Evolutionary conservation across 2,797 vertebrate genomes (phyloP), one percentile per base, ranked within the genome.

Genomic region (Protonibea diacanthus): DNA sequence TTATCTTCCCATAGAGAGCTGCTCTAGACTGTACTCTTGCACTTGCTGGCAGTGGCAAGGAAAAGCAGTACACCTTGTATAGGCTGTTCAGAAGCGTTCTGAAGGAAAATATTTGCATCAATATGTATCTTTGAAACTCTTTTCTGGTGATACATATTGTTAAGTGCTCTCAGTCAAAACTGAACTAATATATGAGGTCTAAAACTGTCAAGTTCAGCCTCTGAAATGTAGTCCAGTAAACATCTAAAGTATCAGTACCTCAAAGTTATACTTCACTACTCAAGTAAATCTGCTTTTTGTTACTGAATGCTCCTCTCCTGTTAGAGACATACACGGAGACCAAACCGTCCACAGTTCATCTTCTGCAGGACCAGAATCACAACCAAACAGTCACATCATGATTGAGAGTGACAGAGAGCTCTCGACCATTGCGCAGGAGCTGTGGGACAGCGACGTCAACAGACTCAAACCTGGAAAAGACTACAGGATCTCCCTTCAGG

Each of bases 401-500:
- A 94, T 86, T 18, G 95, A 95, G 86, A 91, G 90, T 40, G 93
- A 96, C 82, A 87, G 83, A 80, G 94, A 95, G 82, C 91, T 96
- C 76, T 95, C 94, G 6, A 79, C 92, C 80, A 94, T 96, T 82
- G 93, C 90, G 74, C 95, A 96, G 92, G 86, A 94, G 57, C 90
- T 96, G 5, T 96, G 96, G 95, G 95, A 96, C 91, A 95, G 93
- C 0, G 95, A 96, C 38, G 3, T 92, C 81, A 96, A 96, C 89
- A 90, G 96, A 58, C 93, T 96, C 23, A 78, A 74, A 57, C 95
- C 96, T 47, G 96, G 95, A 29, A 92, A 69, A 45, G 96, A 96
- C 88, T 96, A 96, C 91, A 92, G 88, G 82, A 96, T 96, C 86
- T 95, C 93, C 62, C 93, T 96, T 75, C 95, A 95, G 95, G 96